Evolutionary conservation across 1,140 invertebrate species (phyloP).

Genomic region (Apis mellifera): Amel_HAv3.1 CM009934.2:9611501-9612000

Average conservation of each 20-base stretch:
- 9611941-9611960: conserved; percentile 69
- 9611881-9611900: conserved; percentile 65
- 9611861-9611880: conserved; percentile 54
- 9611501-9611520: too few species aligned
- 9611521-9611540: too few species aligned
- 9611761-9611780: conserved; percentile 65
- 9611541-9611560: neutral
- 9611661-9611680: conserved; percentile 7
- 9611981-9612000: conserved; percentile 53
- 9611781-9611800: conserved; percentile 49
- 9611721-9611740: neutral
- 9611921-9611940: conserved; percentile 64
- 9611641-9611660: neutral
- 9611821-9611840: conserved; percentile 13
- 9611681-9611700: neutral
- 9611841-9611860: conserved; percentile 66
- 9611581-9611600: neutral
- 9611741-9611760: conserved; percentile 23
- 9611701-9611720: neutral
- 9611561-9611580: neutral
- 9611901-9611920: conserved; percentile 63
- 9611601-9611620: neutral
- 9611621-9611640: neutral
- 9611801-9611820: conserved; percentile 25
- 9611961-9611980: conserved; percentile 60